Conservation (phyloP, 1,140 invertebrate genomes). For the Pygmarrhopalites habei region DNA sequence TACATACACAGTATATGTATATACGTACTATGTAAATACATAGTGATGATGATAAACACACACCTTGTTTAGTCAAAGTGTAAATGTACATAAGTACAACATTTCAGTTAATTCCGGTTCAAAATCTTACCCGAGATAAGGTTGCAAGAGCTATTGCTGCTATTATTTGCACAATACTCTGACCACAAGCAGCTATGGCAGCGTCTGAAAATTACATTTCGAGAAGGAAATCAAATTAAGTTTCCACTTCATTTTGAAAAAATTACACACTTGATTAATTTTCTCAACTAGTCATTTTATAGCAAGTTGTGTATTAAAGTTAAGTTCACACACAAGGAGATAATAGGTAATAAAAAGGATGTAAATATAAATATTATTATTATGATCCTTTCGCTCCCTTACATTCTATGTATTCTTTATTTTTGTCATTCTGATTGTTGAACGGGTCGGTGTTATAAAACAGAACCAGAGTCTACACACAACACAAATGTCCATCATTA, state of each 20-base stretch:
- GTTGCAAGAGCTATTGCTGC: neutral
- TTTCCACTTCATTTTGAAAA: neutral
- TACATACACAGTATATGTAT: too few relatives aligned
- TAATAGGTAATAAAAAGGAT: too few relatives aligned
- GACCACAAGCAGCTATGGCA: neutral
- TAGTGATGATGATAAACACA: too few relatives aligned
- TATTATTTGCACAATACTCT: neutral
- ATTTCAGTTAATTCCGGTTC: too few relatives aligned
- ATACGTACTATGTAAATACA: too few relatives aligned
- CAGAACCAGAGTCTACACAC: too few relatives aligned
- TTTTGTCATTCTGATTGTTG: neutral
- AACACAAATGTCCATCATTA: too few relatives aligned
- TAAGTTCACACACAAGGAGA: neutral
- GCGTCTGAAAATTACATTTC: neutral
- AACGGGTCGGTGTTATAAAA: too few relatives aligned
- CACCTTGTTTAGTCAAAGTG: too few relatives aligned
- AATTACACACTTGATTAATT: neutral
- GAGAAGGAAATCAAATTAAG: neutral
- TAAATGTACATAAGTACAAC: too few relatives aligned
- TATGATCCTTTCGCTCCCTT: too few relatives aligned
- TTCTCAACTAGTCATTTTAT: neutral
- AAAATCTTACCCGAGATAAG: conserved; percentile 1
- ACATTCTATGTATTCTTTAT: neutral
- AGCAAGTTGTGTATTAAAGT: neutral
- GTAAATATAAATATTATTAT: too few relatives aligned